Evolutionary conservation across 2,797 vertebrate genomes (phyloP).

Genomic region (Enteromius fasciolatus): DNA sequence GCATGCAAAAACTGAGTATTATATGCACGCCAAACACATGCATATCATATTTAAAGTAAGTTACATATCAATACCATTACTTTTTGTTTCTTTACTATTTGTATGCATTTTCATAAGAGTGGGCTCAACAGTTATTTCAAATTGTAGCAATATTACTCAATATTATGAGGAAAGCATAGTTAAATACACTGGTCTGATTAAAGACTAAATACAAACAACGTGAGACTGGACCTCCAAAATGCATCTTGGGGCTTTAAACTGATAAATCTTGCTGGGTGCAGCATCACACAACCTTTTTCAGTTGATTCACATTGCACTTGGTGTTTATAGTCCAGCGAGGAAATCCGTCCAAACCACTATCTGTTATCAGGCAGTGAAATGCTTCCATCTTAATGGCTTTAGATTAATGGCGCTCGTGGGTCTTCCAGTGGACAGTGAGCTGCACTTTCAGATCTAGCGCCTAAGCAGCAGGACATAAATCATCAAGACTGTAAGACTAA

Average conservation of each 20-base stretch:
- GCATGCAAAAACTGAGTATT: too few species aligned
- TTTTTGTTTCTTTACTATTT: too few species aligned
- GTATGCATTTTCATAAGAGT: too few species aligned
- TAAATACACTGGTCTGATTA: neutral
- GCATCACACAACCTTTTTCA: conserved; percentile 15
- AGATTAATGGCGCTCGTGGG: conserved; percentile 58
- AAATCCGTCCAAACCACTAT: conserved; percentile 55
- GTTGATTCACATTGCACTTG: conserved; percentile 21
- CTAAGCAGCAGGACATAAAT: conserved; percentile 69
- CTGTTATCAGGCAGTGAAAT: conserved; percentile 56
- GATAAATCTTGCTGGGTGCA: conserved; percentile 18
- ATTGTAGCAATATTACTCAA: neutral
- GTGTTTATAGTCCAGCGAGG: conserved; percentile 58
- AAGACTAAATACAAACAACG: neutral
- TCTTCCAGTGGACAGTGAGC: conserved; percentile 48
- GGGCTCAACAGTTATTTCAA: neutral
- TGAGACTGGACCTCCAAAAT: neutral
- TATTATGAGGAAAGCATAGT: neutral
- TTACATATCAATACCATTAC: too few species aligned
- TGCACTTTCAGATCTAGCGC: conserved; percentile 58
- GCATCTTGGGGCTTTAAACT: neutral
- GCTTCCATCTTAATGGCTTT: conserved; percentile 45
- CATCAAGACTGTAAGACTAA: conserved; percentile 63
- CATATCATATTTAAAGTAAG: too few species aligned
- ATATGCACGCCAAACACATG: too few species aligned